Percentiles rank a stretch among this genome's conserved stretches.
Evolutionary conservation across 2,797 vertebrate genomes (phyloP).

Genomic region (Melanogrammus aeglefinus): DNA sequence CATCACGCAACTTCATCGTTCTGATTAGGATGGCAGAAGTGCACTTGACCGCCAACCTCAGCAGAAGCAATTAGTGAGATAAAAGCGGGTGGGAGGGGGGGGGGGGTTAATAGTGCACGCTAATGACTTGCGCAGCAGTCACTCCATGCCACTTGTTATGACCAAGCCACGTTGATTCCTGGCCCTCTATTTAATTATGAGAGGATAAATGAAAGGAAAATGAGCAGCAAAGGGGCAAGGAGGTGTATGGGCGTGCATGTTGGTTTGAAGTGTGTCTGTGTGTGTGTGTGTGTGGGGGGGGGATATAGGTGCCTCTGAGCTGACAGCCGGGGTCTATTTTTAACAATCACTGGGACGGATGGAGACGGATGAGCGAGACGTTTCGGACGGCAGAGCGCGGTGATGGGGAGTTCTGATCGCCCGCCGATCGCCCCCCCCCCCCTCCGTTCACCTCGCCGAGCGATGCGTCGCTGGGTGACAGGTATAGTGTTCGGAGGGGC

Average conservation of each 20-base stretch:
- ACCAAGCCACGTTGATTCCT: slow-evolving; percentile 45
- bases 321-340: slow-evolving; percentile 71
- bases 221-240: background rate
- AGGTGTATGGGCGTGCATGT: background rate
- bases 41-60: background rate
- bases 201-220: slow-evolving; percentile 23
- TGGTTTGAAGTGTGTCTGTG: no score
- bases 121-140: slow-evolving; percentile 15
- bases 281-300: no score
- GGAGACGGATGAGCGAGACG: slow-evolving; percentile 58
- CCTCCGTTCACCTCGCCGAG: slow-evolving; percentile 27
- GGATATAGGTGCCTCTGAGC: slow-evolving; percentile 34
- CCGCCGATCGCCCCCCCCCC: slow-evolving; percentile 37
- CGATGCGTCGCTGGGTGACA: slow-evolving; percentile 56
- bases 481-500: slow-evolving; percentile 44
- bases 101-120: slow-evolving; percentile 20
- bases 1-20: background rate
- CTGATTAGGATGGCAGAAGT: background rate
- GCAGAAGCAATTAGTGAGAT: slow-evolving; percentile 17
- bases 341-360: slow-evolving; percentile 49
- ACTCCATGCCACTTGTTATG: slow-evolving; percentile 41
- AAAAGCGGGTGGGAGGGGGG: slow-evolving; percentile 7
- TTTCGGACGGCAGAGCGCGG: slow-evolving; percentile 23
- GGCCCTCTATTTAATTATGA: slow-evolving; percentile 45
- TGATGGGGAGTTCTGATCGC: slow-evolving; percentile 44